phyloP scores from a whole-genome alignment of 2,113 vertebrate genomes.

The Scomber scombrus region DNA sequence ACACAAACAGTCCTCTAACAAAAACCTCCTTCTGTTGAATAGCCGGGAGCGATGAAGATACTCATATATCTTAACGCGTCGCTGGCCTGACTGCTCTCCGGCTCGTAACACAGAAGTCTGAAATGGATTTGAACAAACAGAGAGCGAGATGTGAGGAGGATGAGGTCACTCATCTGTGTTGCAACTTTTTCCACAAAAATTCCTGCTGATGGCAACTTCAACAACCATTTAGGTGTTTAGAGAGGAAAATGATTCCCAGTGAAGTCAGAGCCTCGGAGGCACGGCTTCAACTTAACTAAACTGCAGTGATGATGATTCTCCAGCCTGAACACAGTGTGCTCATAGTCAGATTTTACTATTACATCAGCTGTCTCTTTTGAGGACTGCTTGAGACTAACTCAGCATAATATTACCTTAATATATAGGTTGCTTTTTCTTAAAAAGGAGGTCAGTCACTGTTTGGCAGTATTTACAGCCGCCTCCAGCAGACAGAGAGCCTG shows the following conservation, averaged over 20 bases:
- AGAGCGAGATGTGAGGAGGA: neutral
- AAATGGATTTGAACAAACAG: neutral
- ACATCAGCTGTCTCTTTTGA: neutral
- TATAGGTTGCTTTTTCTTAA: neutral
- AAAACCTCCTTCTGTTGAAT: neutral
- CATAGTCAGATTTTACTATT: neutral
- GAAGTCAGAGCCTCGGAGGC: neutral
- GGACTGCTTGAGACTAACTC: neutral
- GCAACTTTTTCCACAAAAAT: neutral
- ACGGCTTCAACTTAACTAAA: neutral
- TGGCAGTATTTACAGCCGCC: neutral
- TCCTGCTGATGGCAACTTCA: neutral
- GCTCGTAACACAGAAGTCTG: neutral
- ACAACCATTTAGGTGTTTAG: neutral
- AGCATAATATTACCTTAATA: conserved; percentile 1
- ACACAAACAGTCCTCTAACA: neutral
- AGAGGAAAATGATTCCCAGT: neutral
- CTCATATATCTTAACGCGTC: neutral
- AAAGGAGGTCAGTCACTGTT: neutral
- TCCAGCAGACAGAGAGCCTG: neutral
- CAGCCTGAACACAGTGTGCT: neutral
- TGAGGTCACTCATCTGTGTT: neutral
- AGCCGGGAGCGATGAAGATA: neutral
- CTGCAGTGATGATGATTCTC: neutral
- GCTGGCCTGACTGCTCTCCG: neutral